Base-by-base conservation (phyloP, 2,797 vertebrate genomes). In the Nothura maculosa region DNA sequence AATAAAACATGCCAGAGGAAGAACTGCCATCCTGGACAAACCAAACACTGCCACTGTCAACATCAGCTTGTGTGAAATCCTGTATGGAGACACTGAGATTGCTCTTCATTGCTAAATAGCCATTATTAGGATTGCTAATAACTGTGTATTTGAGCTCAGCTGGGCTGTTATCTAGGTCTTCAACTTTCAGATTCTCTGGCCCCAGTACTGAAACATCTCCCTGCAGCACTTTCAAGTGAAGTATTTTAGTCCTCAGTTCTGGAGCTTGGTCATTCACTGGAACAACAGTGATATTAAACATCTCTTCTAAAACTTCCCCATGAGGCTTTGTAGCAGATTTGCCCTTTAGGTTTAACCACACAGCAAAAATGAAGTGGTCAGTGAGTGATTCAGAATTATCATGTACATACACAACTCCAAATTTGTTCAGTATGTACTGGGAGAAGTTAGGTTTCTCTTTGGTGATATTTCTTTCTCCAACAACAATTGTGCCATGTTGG, bases 401-500 rank as follows among this genome's bases (percentile, higher is more conserved):
- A 1, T 99, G 99, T 60, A 98, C 30, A 76, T 99, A 99, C 17
- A 96, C 96, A 90, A 99, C 98, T 74, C 99, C 98, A 87, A 98
- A 98, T 93, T 98, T 98, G 97, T 98, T 98, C 66, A 99, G 70
- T 32, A 98, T 97, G 50, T 98, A 98, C 18, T 99, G 99, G 45
- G 99, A 99, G 92, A 99, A 99, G 93, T 98, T 98, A 8, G 99
- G 98, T 78, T 99, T 99, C 93, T 98, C 98, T 92, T 96, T 97
- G 34, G 99, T 99, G 92, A 99, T 52, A 6, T 99, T 99, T 94
- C 98, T 97, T 92, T 99, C 98, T 68, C 98, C 98, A 43, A 98
- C 98, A 60, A 98, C 47, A 40, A 99, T 98, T 62, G 97, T 89
- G 4, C 99, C 99, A 22, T 98, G 98, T 9, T 93, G 97, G 34